These are phyloP conservation scores for Anthophora plumipes DNA, from an alignment of 2,888 invertebrate species.

Conservation along the genomic window DNA sequence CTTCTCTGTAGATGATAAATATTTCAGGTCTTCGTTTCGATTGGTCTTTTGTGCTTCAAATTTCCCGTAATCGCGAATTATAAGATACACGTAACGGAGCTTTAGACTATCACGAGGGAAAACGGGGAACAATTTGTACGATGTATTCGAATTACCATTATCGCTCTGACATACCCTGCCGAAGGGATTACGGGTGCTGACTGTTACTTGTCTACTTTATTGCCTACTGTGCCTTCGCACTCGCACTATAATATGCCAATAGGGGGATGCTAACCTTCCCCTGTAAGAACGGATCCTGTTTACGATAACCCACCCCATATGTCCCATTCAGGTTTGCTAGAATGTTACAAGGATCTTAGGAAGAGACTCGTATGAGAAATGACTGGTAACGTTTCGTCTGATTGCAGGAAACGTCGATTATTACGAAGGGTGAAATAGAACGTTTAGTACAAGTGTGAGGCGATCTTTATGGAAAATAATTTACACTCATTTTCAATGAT, in stretches of 20 bases:
- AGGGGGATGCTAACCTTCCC: constrained; percentile 69
- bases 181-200: constrained; percentile 61
- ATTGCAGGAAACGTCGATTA: constrained; percentile 28
- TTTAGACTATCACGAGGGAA: constrained; percentile 16
- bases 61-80: neutral
- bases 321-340: constrained; percentile 48
- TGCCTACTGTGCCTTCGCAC: constrained; percentile 52
- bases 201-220: constrained; percentile 75
- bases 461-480: too few relatives aligned
- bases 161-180: constrained; percentile 50
- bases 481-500: too few relatives aligned
- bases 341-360: constrained; percentile 44
- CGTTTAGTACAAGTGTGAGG: too few relatives aligned
- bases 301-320: constrained; percentile 65
- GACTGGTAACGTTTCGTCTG: constrained; percentile 33
- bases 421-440: too few relatives aligned
- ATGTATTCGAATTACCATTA: constrained; percentile 60
- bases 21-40: neutral
- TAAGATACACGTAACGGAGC: neutral
- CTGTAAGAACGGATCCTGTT: constrained; percentile 70
- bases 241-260: constrained; percentile 76
- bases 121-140: constrained; percentile 62
- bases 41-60: neutral
- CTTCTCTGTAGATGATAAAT: too few relatives aligned
- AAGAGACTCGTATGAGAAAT: constrained; percentile 49